A percentile compares a stretch with the other conserved stretches of the same genome.
Conservation (phyloP, 2,797 vertebrate species). For the Poliocrania exsul region DNA sequence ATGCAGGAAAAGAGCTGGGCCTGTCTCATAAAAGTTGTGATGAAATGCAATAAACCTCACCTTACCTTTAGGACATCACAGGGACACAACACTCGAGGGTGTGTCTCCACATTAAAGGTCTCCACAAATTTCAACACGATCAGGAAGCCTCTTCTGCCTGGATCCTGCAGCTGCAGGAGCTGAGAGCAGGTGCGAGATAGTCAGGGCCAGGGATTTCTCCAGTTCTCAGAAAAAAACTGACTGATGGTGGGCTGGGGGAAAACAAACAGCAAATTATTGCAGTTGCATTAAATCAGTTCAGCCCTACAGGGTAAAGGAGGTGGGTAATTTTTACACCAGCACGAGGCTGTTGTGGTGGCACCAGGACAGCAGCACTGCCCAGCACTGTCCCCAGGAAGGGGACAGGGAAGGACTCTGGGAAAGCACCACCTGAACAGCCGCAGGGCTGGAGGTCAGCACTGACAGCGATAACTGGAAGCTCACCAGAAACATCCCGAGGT, state of each 20-base stretch:
- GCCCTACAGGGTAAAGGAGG: fast-evolving
- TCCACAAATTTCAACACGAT: slow-evolving; percentile 81
- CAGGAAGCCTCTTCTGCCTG: slow-evolving; percentile 80
- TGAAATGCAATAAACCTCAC: background rate
- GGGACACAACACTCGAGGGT: slow-evolving; percentile 73
- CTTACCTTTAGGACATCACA: slow-evolving; percentile 85
- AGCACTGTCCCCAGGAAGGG: background rate
- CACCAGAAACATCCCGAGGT: background rate
- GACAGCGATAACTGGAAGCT: background rate
- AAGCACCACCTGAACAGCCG: background rate
- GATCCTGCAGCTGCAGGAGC: slow-evolving; percentile 80
- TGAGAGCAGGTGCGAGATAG: slow-evolving; percentile 81
- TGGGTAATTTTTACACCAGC: background rate
- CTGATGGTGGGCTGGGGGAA: slow-evolving; percentile 77
- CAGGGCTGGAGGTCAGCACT: background rate
- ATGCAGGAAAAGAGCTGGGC: background rate
- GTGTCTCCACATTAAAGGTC: slow-evolving; percentile 79
- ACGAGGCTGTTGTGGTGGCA: background rate
- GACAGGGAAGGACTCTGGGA: background rate
- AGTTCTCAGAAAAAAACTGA: slow-evolving; percentile 72
- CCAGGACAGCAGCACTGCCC: background rate
- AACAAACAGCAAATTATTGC: background rate
- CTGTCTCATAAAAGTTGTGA: background rate
- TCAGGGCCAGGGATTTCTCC: slow-evolving; percentile 82
- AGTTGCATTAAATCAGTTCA: background rate